Evolutionary conservation across 2,888 invertebrate species (phyloP), one percentile per base, ranked within the genome.

Genomic region (Eilema sororculum): DNA sequence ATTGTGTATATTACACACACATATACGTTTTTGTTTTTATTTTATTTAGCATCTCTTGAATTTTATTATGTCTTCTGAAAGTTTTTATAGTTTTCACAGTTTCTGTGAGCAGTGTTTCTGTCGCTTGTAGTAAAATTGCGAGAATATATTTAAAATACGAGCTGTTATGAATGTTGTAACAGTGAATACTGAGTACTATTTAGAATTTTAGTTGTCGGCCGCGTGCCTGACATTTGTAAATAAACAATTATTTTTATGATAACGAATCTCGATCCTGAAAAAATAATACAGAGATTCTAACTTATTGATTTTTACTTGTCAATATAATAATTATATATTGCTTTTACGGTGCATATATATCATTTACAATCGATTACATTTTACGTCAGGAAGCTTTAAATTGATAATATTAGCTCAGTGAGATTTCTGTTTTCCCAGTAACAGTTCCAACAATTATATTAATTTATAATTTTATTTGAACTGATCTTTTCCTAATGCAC

Each of bases 341-440:
- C 80, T 80, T 81, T 76, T 81, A 81, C 74, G 77, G 67, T 79
- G 77, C n/a, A 25, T 16, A 16, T 41, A 75, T 77, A 81, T 73
- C 71, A 72, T 75, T 78, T 71, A 33, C 74, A 77, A 75, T 79
- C 72, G 71, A 75, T 78, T 76, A 80, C 72, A 71, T 76, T 74
- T 77, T 73, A 78, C 78, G 80, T 84, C 81, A 76, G 68, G 76
- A 81, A 87, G 86, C 87, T 87, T 87, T 87, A 90, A 89, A 87
- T 87, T 86, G 78, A 84, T 84, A 83, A 59, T 28, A 57, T 58
- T 87, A 87, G 89, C 89, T 90, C 90, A 89, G 88, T 91, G 89
- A 91, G 91, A 91, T 90, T 90, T 86, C 52, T 89, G 79, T 75
- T 73, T 68, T 81, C 80, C 80, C 78, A 78, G 68, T 79, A 74